A percentile compares a stretch with the other conserved stretches of the same genome.
Conservation (phyloP, 2,888 invertebrate genomes). For the Tanytarsus gracilentus region DNA sequence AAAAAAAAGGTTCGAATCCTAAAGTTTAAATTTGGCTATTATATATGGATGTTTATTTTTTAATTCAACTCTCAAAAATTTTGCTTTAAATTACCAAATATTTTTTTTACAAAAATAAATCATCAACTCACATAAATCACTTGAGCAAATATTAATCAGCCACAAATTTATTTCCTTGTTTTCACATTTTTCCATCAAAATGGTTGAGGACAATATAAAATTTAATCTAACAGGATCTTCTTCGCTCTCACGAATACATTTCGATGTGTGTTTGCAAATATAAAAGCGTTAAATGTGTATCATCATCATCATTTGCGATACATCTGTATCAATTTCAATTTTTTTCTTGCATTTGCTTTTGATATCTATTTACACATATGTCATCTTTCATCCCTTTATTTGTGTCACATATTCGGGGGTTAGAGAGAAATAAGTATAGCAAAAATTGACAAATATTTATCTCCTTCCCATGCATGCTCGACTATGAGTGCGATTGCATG, state of each 20-base stretch:
- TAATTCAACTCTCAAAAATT: not conserved
- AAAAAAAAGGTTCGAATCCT: not conserved
- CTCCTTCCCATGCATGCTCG: no score
- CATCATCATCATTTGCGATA: not conserved
- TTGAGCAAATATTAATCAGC: not conserved
- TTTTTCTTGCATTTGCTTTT: no score
- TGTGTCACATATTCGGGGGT: not conserved
- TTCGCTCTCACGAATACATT: not conserved
- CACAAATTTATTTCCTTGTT: no score
- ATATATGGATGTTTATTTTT: not conserved
- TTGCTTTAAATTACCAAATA: not conserved
- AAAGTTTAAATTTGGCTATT: not conserved
- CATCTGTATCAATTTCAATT: slow-evolving; percentile 29
- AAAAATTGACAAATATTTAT: slow-evolving; percentile 26
- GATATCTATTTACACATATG: slow-evolving; percentile 29
- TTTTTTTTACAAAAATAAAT: no score
- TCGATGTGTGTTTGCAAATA: slow-evolving; percentile 7
- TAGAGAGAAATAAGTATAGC: not conserved
- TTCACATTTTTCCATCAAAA: no score
- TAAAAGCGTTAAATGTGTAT: not conserved
- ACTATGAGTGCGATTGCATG: slow-evolving; percentile 18
- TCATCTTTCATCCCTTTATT: slow-evolving; percentile 26
- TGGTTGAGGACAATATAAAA: no score
- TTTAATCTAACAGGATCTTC: no score
- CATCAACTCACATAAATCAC: not conserved